Base-by-base conservation (phyloP, 2,888 invertebrate genomes). In the Tricholauxania praeusta region DNA sequence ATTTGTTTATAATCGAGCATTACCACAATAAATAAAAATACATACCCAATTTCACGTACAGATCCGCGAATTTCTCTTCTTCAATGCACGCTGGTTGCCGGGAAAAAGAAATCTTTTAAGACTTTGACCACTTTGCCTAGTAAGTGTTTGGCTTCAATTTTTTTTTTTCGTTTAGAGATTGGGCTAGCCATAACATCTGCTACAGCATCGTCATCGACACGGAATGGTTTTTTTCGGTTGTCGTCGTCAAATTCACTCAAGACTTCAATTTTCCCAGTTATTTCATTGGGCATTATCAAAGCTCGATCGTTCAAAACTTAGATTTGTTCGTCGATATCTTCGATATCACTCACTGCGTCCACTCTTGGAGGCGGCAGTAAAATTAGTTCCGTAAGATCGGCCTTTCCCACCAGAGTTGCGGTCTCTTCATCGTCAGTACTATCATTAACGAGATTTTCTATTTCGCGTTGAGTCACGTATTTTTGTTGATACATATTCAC, bases 291-390 rank as follows among this genome's bases (percentile, higher is more conserved):
- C 52, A 52, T 5, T n/a, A 3, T n/a, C n/a, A 52, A 4, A 52
- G 15, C n/a, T n/a, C 15, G 52, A 52, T 52, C 52, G 52, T 52
- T 52, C 52, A 52, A 52, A 52, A 52, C n/a, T n/a, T 52, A n/a
- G n/a, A n/a, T n/a, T n/a, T n/a, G n/a, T n/a, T n/a, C n/a, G n/a
- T n/a, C n/a, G n/a, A n/a, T n/a, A n/a, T n/a, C n/a, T n/a, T n/a
- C n/a, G n/a, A n/a, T n/a, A n/a, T n/a, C n/a, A n/a, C n/a, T n/a
- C n/a, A n/a, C n/a, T n/a, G n/a, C n/a, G n/a, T n/a, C n/a, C n/a
- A n/a, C n/a, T n/a, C n/a, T n/a, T n/a, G n/a, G n/a, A n/a, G n/a
- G n/a, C n/a, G n/a, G n/a, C n/a, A n/a, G n/a, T n/a, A n/a, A n/a
- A n/a, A n/a, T n/a, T n/a, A n/a, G n/a, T n/a, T n/a, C n/a, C n/a